Evolutionary conservation across 1,140 invertebrate genomes (phyloP).

Genomic region (Probaryconus sp.): DNA sequence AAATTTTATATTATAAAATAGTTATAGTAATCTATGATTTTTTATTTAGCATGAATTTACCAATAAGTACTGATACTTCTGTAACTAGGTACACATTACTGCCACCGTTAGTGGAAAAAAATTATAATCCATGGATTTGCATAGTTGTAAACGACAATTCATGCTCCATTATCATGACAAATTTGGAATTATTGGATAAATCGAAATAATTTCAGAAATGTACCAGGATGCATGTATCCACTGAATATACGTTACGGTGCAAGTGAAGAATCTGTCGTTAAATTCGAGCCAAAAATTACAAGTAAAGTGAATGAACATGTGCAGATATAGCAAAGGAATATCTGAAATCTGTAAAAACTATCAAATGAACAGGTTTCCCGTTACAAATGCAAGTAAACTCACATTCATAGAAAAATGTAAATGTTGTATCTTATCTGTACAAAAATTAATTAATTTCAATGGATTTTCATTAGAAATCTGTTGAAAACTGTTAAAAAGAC

Average conservation of each 20-base stretch:
- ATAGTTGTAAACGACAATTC: constrained; percentile 84
- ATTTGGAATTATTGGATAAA: constrained; percentile 89
- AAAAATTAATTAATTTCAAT: no score
- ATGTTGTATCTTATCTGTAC: no score
- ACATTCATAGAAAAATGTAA: no score
- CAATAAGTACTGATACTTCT: constrained; percentile 86
- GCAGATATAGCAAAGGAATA: no score
- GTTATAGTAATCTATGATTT: no score
- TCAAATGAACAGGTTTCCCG: no score
- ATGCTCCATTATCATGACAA: constrained; percentile 87
- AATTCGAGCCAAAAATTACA: constrained; percentile 69
- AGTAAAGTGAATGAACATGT: constrained; percentile 88
- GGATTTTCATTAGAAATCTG: no score
- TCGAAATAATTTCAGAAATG: constrained; percentile 86
- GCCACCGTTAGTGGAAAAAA: constrained; percentile 93
- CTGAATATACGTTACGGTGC: constrained; percentile 94
- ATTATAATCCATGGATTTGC: constrained; percentile 80
- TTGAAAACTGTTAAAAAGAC: no score
- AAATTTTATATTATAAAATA: not conserved
- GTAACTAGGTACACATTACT: constrained; percentile 95
- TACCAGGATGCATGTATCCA: constrained; percentile 90
- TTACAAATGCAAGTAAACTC: no score
- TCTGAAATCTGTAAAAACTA: no score
- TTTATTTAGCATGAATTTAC: not conserved
- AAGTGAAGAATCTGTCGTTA: constrained; percentile 70